Conservation (phyloP, 2,113 vertebrate species). For the Narcine bancroftii region DNA sequence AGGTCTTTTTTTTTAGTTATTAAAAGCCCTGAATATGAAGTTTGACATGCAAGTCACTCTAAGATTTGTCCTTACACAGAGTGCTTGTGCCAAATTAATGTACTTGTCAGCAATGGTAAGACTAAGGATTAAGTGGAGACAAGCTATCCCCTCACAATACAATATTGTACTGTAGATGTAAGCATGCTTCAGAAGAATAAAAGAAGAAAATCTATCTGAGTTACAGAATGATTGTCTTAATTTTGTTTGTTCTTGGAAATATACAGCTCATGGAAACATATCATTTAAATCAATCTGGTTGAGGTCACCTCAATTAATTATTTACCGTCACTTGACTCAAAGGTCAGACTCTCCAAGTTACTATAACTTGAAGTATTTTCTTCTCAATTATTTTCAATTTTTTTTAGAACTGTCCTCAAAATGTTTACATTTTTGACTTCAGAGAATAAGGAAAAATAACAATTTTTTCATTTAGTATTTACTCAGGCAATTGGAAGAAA, state of each 20-base stretch:
- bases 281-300: not conserved
- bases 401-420: not conserved
- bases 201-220: not conserved
- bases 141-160: not conserved
- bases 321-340: not conserved
- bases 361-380: not conserved
- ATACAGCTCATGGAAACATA: not conserved
- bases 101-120: constrained; percentile 8
- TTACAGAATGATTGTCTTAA: not conserved
- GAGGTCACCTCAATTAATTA: not conserved
- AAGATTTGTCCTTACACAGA: constrained; percentile 8
- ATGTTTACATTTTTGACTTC: not conserved
- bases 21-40: not conserved
- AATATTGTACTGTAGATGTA: not conserved
- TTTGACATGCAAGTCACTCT: not conserved
- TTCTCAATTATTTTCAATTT: not conserved
- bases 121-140: not conserved
- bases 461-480: not conserved
- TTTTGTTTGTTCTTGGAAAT: not conserved
- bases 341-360: not conserved
- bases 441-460: not conserved
- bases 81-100: not conserved
- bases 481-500: not conserved
- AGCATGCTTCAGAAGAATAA: constrained; percentile 19
- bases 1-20: constrained; percentile 11